These are phyloP conservation scores for Trachurus trachurus DNA, from an alignment of 2,797 vertebrate species.

Conservation along the genomic window DNA sequence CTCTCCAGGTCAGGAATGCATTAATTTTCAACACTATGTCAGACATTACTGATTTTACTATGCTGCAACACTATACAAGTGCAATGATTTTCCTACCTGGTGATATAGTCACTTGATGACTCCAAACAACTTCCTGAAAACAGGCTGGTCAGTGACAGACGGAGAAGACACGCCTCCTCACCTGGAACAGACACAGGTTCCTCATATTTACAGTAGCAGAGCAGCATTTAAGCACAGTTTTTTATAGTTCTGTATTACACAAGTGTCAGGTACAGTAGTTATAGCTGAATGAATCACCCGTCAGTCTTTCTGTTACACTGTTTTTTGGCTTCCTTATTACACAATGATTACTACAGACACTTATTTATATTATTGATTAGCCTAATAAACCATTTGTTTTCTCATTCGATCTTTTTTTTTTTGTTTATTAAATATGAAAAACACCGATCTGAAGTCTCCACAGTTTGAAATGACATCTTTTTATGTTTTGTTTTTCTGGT, in stretches of 20 bases:
- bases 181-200: constrained; percentile 61
- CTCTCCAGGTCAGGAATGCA: not conserved
- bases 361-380: too few relatives aligned
- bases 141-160: constrained; percentile 77
- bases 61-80: not conserved
- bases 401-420: too few relatives aligned
- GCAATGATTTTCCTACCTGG: constrained; percentile 56
- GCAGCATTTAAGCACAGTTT: not conserved
- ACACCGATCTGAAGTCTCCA: too few relatives aligned
- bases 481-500: not conserved
- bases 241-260: not conserved
- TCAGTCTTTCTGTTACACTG: too few relatives aligned
- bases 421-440: too few relatives aligned
- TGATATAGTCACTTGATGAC: constrained; percentile 66
- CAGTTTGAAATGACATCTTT: too few relatives aligned
- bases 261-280: not conserved
- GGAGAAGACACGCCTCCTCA: constrained; percentile 80
- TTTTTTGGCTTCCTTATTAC: too few relatives aligned
- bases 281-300: too few relatives aligned
- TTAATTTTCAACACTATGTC: too few relatives aligned
- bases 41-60: not conserved
- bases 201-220: not conserved
- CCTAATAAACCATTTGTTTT: too few relatives aligned
- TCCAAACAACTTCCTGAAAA: constrained; percentile 70
- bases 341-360: too few relatives aligned